Percentiles rank a stretch among this genome's conserved stretches.
Conservation (phyloP, 1,140 invertebrate species). For the Lycorma delicatula region DNA sequence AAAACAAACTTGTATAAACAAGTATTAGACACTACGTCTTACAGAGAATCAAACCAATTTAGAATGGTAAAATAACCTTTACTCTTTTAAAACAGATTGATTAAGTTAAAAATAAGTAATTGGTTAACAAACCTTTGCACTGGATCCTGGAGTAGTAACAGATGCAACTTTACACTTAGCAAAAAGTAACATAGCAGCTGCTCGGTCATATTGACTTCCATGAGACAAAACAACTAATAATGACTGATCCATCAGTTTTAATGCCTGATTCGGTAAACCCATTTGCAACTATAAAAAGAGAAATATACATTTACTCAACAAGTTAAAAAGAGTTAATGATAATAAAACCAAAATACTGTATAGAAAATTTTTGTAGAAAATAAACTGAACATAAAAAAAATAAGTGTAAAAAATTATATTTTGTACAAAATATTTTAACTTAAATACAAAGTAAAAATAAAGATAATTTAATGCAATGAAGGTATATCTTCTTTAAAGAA, state of each 20-base stretch:
- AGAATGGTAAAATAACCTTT: too few relatives aligned
- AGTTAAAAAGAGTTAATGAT: conserved; percentile 2
- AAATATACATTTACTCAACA: too few relatives aligned
- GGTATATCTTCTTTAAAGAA: too few relatives aligned
- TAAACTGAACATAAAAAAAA: not conserved
- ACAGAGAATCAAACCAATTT: too few relatives aligned
- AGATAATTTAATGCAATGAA: too few relatives aligned
- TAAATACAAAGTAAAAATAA: not conserved
- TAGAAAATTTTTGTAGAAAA: not conserved
- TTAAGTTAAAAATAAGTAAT: too few relatives aligned
- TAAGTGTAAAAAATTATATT: not conserved
- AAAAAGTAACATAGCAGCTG: conserved; percentile 47
- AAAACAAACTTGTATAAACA: too few relatives aligned
- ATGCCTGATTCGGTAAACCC: conserved; percentile 61
- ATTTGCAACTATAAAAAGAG: conserved; percentile 59
- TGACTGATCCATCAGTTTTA: conserved; percentile 56
- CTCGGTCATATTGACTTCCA: conserved; percentile 70
- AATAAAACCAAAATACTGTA: conserved; percentile 16
- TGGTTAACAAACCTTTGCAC: too few relatives aligned
- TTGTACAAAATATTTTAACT: not conserved
- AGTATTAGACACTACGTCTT: too few relatives aligned
- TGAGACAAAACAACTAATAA: conserved; percentile 66
- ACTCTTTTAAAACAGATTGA: too few relatives aligned
- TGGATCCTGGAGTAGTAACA: too few relatives aligned
- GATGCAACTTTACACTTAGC: conserved; percentile 30